Conservation (phyloP, 2,797 vertebrate species). For the Chrosomus eos region DNA sequence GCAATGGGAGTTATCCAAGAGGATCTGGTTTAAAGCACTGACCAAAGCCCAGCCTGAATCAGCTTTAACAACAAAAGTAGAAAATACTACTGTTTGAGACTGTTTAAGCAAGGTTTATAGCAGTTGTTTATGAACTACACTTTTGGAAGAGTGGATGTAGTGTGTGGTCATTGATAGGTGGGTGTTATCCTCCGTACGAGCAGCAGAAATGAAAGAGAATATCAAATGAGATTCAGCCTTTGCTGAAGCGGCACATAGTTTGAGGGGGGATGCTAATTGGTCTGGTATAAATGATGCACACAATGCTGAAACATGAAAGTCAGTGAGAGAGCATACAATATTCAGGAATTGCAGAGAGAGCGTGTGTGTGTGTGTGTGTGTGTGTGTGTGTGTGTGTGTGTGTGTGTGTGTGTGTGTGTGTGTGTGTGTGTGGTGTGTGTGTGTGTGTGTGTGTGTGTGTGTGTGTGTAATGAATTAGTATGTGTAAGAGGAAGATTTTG, state of each 20-base stretch:
- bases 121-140: conserved; percentile 16
- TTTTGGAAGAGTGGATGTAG: background rate
- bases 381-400: background rate
- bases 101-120: conserved; percentile 1
- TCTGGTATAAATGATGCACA: conserved; percentile 48
- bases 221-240: conserved; percentile 57
- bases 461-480: conserved; percentile 2
- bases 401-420: background rate
- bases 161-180: conserved; percentile 25
- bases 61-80: background rate
- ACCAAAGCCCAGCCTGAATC: background rate
- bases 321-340: conserved; percentile 37
- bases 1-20: background rate
- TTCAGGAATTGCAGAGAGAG: conserved; percentile 34
- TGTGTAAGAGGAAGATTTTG: background rate
- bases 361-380: background rate
- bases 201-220: conserved; percentile 70
- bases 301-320: conserved; percentile 46
- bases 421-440: background rate
- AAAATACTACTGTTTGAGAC: background rate
- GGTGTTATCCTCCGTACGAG: conserved; percentile 34
- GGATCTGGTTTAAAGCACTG: background rate
- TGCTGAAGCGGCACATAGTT: conserved; percentile 36
- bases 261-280: conserved; percentile 47
- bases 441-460: background rate